A percentile compares a stretch with the other conserved stretches of the same genome.
phyloP scores from a whole-genome alignment of 2,888 invertebrate genomes.

The Noctua janthina region DNA sequence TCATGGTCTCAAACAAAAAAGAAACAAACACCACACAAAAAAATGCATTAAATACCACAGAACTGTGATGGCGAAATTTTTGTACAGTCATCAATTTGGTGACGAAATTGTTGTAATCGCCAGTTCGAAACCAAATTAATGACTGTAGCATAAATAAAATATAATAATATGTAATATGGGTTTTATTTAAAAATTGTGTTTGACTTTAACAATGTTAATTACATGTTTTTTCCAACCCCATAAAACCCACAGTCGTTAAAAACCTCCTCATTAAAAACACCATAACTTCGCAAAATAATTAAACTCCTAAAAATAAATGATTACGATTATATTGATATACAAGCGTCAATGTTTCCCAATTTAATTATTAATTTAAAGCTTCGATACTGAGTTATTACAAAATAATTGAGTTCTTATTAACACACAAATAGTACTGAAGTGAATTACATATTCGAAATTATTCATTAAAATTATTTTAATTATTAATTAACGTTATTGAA shows the following conservation, averaged over 20 bases:
- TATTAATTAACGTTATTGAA: too few species aligned
- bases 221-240: not conserved
- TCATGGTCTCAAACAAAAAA: too few species aligned
- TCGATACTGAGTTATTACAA: conserved; percentile 51
- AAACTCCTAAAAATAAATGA: not conserved
- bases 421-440: conserved; percentile 28
- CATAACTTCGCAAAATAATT: conserved; percentile 3
- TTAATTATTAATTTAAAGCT: conserved; percentile 40
- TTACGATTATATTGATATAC: conserved; percentile 25
- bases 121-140: not conserved
- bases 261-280: conserved; percentile 24
- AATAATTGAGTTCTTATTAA: conserved; percentile 58
- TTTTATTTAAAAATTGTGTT: not conserved
- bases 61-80: not conserved
- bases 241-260: not conserved
- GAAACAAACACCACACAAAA: too few species aligned
- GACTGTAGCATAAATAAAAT: not conserved
- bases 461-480: too few species aligned
- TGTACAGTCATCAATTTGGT: too few species aligned
- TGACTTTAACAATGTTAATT: not conserved
- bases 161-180: not conserved
- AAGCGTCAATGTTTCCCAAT: not conserved
- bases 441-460: not conserved
- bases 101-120: too few species aligned
- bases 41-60: too few species aligned